These are phyloP conservation scores for Xyrichtys novacula DNA, from an alignment of 2,797 vertebrate genomes.

Conservation along the genomic window DNA sequence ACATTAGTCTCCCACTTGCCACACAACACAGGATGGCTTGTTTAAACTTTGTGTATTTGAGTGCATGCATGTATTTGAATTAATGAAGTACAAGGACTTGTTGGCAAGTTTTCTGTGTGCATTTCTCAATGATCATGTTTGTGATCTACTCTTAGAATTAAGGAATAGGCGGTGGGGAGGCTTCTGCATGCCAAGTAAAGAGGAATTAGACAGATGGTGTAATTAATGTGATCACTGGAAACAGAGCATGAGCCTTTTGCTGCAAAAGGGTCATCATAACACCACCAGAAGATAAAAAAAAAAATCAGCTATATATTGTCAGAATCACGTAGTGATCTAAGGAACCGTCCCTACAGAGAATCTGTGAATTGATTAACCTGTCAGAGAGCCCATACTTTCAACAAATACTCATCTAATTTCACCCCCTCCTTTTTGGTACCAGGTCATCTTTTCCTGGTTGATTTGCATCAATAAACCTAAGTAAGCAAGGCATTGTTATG, in stretches of 20 bases:
- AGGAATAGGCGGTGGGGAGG: conserved; percentile 16
- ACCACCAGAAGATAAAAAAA: conserved; percentile 63
- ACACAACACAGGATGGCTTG: conserved; percentile 12
- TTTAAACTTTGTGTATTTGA: not conserved
- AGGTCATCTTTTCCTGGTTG: conserved; percentile 83
- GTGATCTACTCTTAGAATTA: conserved; percentile 10
- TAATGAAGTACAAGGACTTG: conserved; percentile 5
- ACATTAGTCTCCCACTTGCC: conserved; percentile 36
- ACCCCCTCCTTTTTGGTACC: conserved; percentile 78
- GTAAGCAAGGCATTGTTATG: conserved; percentile 86
- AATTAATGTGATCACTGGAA: conserved; percentile 67
- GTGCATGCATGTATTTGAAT: not conserved
- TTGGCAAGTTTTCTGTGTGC: conserved; percentile 4
- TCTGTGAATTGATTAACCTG: conserved; percentile 81
- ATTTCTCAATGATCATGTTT: conserved; percentile 11
- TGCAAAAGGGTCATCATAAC: conserved; percentile 57
- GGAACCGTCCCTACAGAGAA: conserved; percentile 75
- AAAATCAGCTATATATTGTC: conserved; percentile 67
- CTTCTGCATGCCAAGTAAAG: conserved; percentile 28
- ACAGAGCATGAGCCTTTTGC: conserved; percentile 41
- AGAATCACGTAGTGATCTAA: conserved; percentile 76
- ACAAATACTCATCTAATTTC: conserved; percentile 75
- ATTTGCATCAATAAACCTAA: conserved; percentile 87
- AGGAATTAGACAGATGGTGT: conserved; percentile 62
- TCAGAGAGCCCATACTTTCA: conserved; percentile 70